Evolutionary conservation across 2,113 vertebrate genomes (phyloP), one percentile per base, ranked within the genome.

Genomic region (Miniopterus natalensis): DNA sequence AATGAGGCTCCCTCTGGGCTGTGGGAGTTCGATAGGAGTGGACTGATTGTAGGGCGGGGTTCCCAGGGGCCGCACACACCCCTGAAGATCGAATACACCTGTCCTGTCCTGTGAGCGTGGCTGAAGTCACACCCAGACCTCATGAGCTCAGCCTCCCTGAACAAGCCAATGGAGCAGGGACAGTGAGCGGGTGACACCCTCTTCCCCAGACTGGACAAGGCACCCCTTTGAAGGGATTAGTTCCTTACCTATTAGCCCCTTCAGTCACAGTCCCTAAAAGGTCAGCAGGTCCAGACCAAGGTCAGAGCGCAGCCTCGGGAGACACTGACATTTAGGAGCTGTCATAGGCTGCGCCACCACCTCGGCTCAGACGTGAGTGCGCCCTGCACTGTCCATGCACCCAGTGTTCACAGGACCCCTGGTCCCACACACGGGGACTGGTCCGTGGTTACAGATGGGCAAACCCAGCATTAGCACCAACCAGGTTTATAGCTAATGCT

Each of bases 361-460:
- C 49, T 8, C 1, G 3, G 63, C 1, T 25, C 12, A 1, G 45
- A 42, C 0, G 1, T 0, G 1, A 71, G 25, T 0, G 23, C 4
- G 36, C 65, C 49, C 31, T 0, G 1, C 14, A 10, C n/a, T 27
- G 36, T 47, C 13, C 15, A 5, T 31, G 73, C 1, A 8, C 23
- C 65, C 80, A 49, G 45, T 1, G 31, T 6, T 90, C 55, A 15
- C 7, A 8, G 42, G 20, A 4, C 27, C 21, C 36, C 47, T 5
- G 0, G 3, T 1, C 51, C 79, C 9, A 14, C 27, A 78, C 5
- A 4, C 4, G 12, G 0, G 1, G 1, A 53, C 8, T 0, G 12
- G 27, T 15, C 65, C 51, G 3, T 0, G 1, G 11, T 31, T 9
- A 55, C 25, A 13, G 36, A 49, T 1, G 25, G 49, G 53, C 7